These are phyloP conservation scores for Pteronura brasiliensis DNA, from an alignment of 2,113 vertebrate species.

Conservation along the genomic window DNA sequence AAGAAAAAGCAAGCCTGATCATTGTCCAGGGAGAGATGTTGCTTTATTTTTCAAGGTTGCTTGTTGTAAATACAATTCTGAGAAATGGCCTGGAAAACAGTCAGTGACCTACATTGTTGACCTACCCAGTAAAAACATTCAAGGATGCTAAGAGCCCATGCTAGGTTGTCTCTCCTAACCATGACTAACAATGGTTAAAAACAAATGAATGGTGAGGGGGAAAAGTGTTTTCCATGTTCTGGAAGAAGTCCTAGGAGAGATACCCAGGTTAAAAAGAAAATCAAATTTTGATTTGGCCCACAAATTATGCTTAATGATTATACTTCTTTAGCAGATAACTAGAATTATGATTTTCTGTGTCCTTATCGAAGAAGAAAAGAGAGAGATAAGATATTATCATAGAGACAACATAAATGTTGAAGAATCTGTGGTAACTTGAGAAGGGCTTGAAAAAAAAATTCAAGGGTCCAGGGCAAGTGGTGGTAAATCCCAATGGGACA, in stretches of 20 bases:
- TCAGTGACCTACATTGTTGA: not conserved
- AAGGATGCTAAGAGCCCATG: not conserved
- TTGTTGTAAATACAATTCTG: not conserved
- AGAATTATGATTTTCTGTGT: not conserved
- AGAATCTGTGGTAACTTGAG: not conserved
- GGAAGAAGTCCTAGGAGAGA: not conserved
- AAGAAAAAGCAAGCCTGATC: not conserved
- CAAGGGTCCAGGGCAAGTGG: not conserved
- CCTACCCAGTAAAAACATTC: not conserved
- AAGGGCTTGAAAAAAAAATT: not conserved
- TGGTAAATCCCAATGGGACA: not conserved
- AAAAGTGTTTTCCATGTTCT: not conserved
- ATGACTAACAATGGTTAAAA: not conserved
- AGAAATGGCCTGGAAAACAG: not conserved
- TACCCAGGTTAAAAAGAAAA: not conserved
- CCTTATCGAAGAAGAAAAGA: not conserved
- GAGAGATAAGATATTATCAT: not conserved
- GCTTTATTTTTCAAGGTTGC: not conserved
- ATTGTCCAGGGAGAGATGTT: not conserved
- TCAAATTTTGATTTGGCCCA: not conserved
- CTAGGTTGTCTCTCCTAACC: not conserved
- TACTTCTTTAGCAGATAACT: not conserved
- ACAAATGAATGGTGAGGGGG: not conserved
- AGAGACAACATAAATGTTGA: not conserved
- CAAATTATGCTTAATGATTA: not conserved